Base-by-base conservation (phyloP, 1,140 invertebrate genomes). In the Battus philenor region DNA sequence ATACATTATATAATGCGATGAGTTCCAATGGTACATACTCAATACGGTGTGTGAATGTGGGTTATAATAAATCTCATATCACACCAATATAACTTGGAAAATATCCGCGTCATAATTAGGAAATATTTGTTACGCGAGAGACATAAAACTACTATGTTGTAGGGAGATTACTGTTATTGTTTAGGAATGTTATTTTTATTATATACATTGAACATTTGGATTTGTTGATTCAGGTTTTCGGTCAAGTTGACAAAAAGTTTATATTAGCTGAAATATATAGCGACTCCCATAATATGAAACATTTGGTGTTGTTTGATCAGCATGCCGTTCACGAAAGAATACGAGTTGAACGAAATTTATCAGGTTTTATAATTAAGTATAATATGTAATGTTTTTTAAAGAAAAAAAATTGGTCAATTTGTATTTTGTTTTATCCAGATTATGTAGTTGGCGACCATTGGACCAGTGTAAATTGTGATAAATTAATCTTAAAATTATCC, bases 271-370 rank as follows among this genome's bases (percentile, higher is more conserved):
- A 72, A 36, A 50, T 85, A 34, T 39, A 50, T 47, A 33, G 36
- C 15, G 8, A 33, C 18, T 34, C 29, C 17, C 24, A 33, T 5
- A 39, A 47, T 27, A 13, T n/a, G 31, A 53, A 86, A 46, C 70
- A 88, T 34, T 50, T 93, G 9, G 86, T 92, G 2, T 56, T 92
- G 16, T 90, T 93, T 68, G 93, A 94, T 79, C 93, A 94, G 68
- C 93, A 94, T 86, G 93, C 93, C 34, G 91, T 92, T 12, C 89
- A 93, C 76, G 93, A 94, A 75, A 78, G 92, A 74, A 87, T 93
- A 33, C 70, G 90, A 47, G 69, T 93, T 4, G 92, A 94, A 68
- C 70, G 33, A n/a, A 79, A 81, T 54, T 52, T 83, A 41, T 39
- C 49, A 49, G 70, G 79, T 77, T 54, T 22, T 22, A 34, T 48